Conservation (phyloP, 2,113 vertebrate genomes). For the Poicephalus gulielmi region DNA sequence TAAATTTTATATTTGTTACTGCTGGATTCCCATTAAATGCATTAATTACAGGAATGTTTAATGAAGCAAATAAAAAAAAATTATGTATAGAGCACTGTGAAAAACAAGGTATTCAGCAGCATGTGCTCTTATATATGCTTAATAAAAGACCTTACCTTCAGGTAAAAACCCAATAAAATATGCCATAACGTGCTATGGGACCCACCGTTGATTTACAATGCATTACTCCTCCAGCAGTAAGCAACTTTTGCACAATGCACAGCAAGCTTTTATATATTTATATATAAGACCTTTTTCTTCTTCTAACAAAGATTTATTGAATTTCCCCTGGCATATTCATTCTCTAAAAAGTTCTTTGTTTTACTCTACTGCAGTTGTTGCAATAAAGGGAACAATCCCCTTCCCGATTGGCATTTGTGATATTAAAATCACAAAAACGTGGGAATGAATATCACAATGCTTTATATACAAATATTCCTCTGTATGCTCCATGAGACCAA, state of each 20-base stretch:
- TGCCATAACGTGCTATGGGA: slow-evolving; percentile 62
- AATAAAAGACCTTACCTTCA: slow-evolving; percentile 78
- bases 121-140: slow-evolving; percentile 65
- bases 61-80: slow-evolving; percentile 70
- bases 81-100: slow-evolving; percentile 69
- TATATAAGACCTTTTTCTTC: slow-evolving; percentile 59
- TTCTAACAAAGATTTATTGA: slow-evolving; percentile 73
- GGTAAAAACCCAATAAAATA: slow-evolving; percentile 77
- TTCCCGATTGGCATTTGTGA: background rate
- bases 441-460: background rate
- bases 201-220: slow-evolving; percentile 74
- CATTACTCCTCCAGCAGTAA: slow-evolving; percentile 70
- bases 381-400: slow-evolving; percentile 61
- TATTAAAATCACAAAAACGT: slow-evolving; percentile 28
- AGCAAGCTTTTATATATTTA: slow-evolving; percentile 70
- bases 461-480: slow-evolving; percentile 34
- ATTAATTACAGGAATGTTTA: slow-evolving; percentile 80
- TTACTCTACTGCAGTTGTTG: slow-evolving; percentile 45
- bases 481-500: background rate
- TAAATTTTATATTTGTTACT: slow-evolving; percentile 79
- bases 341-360: slow-evolving; percentile 73
- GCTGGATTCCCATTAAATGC: slow-evolving; percentile 76
- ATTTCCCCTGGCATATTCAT: slow-evolving; percentile 68
- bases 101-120: slow-evolving; percentile 71
- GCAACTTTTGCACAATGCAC: slow-evolving; percentile 70